Evolutionary conservation across 1,140 invertebrate species (phyloP), one percentile per base, ranked within the genome.

Genomic region (Tigriopus japonicus): DNA sequence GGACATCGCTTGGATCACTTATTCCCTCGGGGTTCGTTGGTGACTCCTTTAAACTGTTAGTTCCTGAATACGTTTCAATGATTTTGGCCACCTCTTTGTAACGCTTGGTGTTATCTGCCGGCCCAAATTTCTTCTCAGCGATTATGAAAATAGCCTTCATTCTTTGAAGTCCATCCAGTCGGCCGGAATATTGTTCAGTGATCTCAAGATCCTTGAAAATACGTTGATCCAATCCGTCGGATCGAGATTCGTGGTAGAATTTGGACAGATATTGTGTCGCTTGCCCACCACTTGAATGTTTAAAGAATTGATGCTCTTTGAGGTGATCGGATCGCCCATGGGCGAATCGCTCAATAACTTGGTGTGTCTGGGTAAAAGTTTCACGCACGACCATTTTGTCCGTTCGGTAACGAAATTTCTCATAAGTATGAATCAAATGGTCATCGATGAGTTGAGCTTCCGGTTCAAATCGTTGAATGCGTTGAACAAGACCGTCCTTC

Each of bases 61-160:
- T 9, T 15, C 28, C 40, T 54, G 14, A 3, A 41, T 58, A 58
- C 5, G 23, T 58, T 42, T 58, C 55, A 7, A 58, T 23, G 15
- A 58, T 58, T 58, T 58, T 58, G 17, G 17, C 24, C 35, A 58
- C 42, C 6, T 58, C 55, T 42, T 41, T 14, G 13, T 17, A 28
- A 23, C 55, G 35, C 42, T 58, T 58, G 24, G 55, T 17, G 5
- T 28, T 58, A 17, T 58, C 55, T 9, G 55, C 55, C 12, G 55
- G 55, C 3, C 55, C 55, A 58, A 58, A 58, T 41, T 58, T 58
- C 42, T 58, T 58, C 28, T 58, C 55, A 51, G 55, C 55, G 9
- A 41, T 14, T 13, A 41, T 58, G 40, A 58, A 58, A 14, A 41
- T 6, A 24, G 42, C 55, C 17, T 42, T 17, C 21, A 58, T 17